Conservation (phyloP, 2,888 invertebrate genomes). For the Napeogenes sylphis region DNA sequence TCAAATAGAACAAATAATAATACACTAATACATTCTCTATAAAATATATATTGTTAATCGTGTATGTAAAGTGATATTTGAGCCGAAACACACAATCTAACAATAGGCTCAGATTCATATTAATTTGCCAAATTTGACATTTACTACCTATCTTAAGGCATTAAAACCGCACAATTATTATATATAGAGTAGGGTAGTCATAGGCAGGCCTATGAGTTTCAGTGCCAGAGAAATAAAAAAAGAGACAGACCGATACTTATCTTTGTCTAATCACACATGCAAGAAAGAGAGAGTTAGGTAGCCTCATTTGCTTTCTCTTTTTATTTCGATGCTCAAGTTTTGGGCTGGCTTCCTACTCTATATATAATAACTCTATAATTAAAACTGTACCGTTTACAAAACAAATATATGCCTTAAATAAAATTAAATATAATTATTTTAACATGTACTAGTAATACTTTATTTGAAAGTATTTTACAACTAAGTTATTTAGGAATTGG, state of each 20-base stretch:
- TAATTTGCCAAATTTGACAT: constrained; percentile 20
- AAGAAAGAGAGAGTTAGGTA: too few species aligned
- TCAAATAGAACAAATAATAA: constrained; percentile 43
- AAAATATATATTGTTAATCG: constrained; percentile 38
- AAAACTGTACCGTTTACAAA: background rate
- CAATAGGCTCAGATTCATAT: constrained; percentile 28
- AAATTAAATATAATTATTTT: constrained; percentile 29
- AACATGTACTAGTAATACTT: constrained; percentile 64
- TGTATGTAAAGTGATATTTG: constrained; percentile 34
- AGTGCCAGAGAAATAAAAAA: too few species aligned
- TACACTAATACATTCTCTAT: constrained; percentile 50
- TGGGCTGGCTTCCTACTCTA: too few species aligned
- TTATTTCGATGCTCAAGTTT: too few species aligned
- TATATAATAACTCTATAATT: too few species aligned
- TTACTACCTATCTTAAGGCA: constrained; percentile 24
- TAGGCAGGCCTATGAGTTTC: too few species aligned
- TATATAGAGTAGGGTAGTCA: too few species aligned
- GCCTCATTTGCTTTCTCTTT: too few species aligned
- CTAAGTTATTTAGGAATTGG: constrained; percentile 35
- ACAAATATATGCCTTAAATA: constrained; percentile 13
- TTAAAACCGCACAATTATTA: constrained; percentile 17
- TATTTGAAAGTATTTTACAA: constrained; percentile 41
- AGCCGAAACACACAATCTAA: constrained; percentile 31
- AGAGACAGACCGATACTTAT: too few species aligned
- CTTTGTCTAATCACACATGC: too few species aligned